These are phyloP conservation scores for Triplophysa tibetana DNA, from an alignment of 2,113 vertebrate genomes.

Conservation along the genomic window DNA sequence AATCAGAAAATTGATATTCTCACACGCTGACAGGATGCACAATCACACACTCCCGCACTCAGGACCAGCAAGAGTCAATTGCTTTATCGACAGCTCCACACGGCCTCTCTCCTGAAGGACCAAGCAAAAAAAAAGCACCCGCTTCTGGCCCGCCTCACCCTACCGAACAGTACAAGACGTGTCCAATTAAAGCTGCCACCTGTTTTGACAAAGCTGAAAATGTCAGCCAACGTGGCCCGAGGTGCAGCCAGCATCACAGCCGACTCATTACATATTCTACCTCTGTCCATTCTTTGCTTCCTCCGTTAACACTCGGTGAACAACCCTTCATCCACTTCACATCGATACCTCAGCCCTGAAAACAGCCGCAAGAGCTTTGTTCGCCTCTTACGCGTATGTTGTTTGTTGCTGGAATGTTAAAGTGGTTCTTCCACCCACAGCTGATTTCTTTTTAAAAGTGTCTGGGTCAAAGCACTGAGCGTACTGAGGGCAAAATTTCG, in stretches of 20 bases:
- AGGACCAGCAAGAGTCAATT: conserved; percentile 29
- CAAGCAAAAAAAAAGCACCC: conserved; percentile 13
- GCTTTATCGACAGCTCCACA: conserved; percentile 8
- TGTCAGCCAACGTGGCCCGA: conserved; percentile 3
- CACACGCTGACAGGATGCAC: not conserved
- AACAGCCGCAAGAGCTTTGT: not conserved
- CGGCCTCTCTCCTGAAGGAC: not conserved
- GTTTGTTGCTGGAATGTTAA: not conserved
- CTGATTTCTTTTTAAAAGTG: not conserved
- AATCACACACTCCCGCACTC: conserved; percentile 7
- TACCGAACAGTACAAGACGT: conserved; percentile 12
- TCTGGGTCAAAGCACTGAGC: not conserved
- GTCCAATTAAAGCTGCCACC: conserved; percentile 47
- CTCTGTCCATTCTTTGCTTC: not conserved
- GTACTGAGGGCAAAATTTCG: not conserved
- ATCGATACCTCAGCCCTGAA: not conserved
- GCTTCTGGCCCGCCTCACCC: not conserved
- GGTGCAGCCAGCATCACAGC: conserved; percentile 14
- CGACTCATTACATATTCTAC: conserved; percentile 12
- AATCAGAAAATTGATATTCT: conserved; percentile 16
- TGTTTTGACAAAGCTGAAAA: conserved; percentile 45
- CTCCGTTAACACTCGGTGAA: not conserved
- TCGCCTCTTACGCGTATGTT: not conserved
- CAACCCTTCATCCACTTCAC: not conserved
- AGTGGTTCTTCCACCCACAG: conserved; percentile 11